Evolutionary conservation across 2,797 vertebrate genomes (phyloP), one percentile per base, ranked within the genome.

Genomic region (Pantherophis alleghaniensis): DNA sequence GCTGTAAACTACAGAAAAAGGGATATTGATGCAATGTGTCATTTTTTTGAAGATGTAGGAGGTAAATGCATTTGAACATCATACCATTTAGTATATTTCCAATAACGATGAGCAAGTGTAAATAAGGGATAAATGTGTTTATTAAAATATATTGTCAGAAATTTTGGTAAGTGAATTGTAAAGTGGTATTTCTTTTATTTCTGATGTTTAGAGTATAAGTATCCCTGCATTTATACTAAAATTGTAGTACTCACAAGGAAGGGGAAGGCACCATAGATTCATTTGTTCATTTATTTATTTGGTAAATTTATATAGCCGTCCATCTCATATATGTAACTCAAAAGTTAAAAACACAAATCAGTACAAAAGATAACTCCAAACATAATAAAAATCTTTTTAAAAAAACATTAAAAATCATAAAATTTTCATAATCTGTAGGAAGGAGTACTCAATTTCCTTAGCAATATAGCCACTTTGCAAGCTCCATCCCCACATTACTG

Each of bases 31-130:
- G 91, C 42, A 95, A 91, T 86, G 37, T 91, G 93, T 94, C 51
- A 63, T 69, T 95, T 95, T 93, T 94, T 93, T 79, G 93, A 95
- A 91, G 95, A 93, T 88, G 92, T 95, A 95, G 92, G 92, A 92
- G 91, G 89, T 90, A 28, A 66, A 90, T 42, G 9, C 22, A 96
- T 93, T 90, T 69, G 94, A 87, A 93, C 22, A 32, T 42, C 22
- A 53, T 60, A 7, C 53, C 94, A 92, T 88, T 61, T 83, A 63
- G 0, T 92, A 92, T 87, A 1, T 20, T 79, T n/a, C n/a, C 37
- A 59, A 83, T 13, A 13, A 0, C 59, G 37, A 60, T 90, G 87
- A 66, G 93, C 93, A 94, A 86, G 88, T 89, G 59, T 66, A 66
- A 83, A 86, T 91, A 32, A 93, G 88, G 94, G 32, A 32, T 86